Base-by-base conservation (phyloP, 2,888 invertebrate species). In the Agriopis leucophaearia region DNA sequence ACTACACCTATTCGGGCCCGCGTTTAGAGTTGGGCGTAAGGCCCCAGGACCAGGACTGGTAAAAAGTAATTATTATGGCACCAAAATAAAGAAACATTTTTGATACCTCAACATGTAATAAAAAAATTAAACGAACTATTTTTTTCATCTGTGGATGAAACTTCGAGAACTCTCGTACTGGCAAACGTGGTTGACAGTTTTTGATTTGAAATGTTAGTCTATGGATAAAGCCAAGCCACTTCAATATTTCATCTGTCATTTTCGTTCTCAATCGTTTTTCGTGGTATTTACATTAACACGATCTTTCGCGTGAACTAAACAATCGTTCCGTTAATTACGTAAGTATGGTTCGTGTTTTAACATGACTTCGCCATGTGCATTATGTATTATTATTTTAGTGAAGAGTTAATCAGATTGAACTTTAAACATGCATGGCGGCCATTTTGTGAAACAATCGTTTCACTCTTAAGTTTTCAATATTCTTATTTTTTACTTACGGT, bases 341-440 rank as follows among this genome's bases (percentile, higher is more conserved):
- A 40, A 54, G 54, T 38, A 40, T 40, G 6, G 15, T 40, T 40
- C 38, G 3, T 27, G 9, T 35, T 35, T 13, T 13, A 16, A 16
- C 16, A 38, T 13, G 27, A 40, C 10, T 15, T 54, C 16, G 8
- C 27, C 5, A 54, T 51, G n/a, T 51, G 35, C 35, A 13, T 36
- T 35, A 35, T 8, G 35, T n/a, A 51, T 35, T 35, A n/a, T 38
- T 15, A 40, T 6, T 16, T 7, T 40, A 40, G 6, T 4, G 15
- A 16, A 16, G 1, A 16, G 54, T 40, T 16, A 2, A 10, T 40
- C 36, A 7, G 54, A 54, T 40, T 27, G 27, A 2, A 27, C 5
- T 54, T 16, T 12, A 54, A 54, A 0, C 16, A 15, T 36, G 54
- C 16, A 40, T 36, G 54, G 15, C 54, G 54, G 54, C 54, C 54